phyloP scores from a whole-genome alignment of 2,888 invertebrate species.

The Ectemnius continuus region DNA sequence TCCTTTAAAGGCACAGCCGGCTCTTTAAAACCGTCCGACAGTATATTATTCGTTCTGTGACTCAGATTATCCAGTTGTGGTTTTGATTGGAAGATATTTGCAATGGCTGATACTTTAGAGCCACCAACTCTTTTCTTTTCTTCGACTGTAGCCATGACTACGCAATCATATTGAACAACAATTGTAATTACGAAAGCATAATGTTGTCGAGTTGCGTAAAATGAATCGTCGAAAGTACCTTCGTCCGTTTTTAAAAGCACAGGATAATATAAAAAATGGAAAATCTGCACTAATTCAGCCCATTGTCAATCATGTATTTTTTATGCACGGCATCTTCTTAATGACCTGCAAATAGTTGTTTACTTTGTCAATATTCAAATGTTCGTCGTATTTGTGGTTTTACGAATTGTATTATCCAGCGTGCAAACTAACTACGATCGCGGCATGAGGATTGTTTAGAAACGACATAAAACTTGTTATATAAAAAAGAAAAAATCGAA shows the following conservation, averaged over 20 bases:
- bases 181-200: background rate
- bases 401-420: no score
- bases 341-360: constrained; percentile 41
- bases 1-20: constrained; percentile 77
- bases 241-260: constrained; percentile 12
- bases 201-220: background rate
- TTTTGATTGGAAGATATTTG: constrained; percentile 90
- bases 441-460: no score
- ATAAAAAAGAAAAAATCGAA: no score
- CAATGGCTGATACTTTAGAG: constrained; percentile 93
- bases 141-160: constrained; percentile 82
- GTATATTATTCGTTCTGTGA: constrained; percentile 70
- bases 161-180: background rate
- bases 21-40: constrained; percentile 75
- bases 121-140: constrained; percentile 84
- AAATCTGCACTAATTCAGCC: constrained; percentile 66
- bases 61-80: constrained; percentile 72
- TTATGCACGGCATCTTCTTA: constrained; percentile 56
- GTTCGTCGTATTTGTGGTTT: no score
- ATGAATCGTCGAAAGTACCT: constrained; percentile 21
- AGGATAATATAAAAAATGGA: constrained; percentile 21
- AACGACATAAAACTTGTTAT: no score
- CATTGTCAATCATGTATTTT: constrained; percentile 68
- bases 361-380: no score
- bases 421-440: no score